Percentiles rank a stretch among this genome's conserved stretches.
Evolutionary conservation across 2,113 vertebrate species (phyloP).

Genomic region (Erpornis zantholeuca): DNA sequence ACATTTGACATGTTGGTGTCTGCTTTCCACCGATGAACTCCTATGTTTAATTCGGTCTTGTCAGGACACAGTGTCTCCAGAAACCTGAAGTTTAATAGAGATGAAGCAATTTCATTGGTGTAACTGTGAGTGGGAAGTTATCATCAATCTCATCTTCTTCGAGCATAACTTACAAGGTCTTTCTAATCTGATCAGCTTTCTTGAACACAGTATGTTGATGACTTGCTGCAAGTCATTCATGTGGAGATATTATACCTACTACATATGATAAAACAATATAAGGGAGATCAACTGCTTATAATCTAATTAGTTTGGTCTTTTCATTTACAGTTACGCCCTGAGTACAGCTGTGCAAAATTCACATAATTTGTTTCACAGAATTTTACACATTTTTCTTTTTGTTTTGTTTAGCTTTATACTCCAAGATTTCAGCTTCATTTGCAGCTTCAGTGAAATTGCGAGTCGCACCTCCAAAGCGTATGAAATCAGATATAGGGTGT

Average conservation of each 20-base stretch:
- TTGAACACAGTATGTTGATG: slow-evolving; percentile 71
- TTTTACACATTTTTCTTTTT: slow-evolving; percentile 35
- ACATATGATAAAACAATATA: slow-evolving; percentile 66
- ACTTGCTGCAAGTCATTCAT: slow-evolving; percentile 75
- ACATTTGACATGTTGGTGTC: slow-evolving; percentile 23
- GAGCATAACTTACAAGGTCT: slow-evolving; percentile 66
- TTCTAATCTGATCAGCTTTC: slow-evolving; percentile 76
- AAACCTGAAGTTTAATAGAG: slow-evolving; percentile 62
- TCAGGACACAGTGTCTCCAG: slow-evolving; percentile 52
- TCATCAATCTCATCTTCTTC: slow-evolving; percentile 70
- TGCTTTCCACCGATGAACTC: slow-evolving; percentile 54
- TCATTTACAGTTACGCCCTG: slow-evolving; percentile 76
- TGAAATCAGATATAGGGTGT: neutral
- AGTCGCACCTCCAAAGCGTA: neutral
- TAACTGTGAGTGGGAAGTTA: slow-evolving; percentile 65
- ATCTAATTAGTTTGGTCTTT: slow-evolving; percentile 78
- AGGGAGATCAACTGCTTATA: slow-evolving; percentile 74
- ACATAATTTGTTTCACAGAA: slow-evolving; percentile 44
- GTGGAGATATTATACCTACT: slow-evolving; percentile 66
- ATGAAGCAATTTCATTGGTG: slow-evolving; percentile 41
- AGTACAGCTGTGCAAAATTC: slow-evolving; percentile 61
- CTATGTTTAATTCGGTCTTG: slow-evolving; percentile 13
- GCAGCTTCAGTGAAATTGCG: slow-evolving; percentile 23
- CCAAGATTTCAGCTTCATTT: slow-evolving; percentile 11
- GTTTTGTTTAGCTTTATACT: slow-evolving; percentile 25